Base-by-base conservation (phyloP, 2,113 vertebrate species). In the Pterocles burchelli region DNA sequence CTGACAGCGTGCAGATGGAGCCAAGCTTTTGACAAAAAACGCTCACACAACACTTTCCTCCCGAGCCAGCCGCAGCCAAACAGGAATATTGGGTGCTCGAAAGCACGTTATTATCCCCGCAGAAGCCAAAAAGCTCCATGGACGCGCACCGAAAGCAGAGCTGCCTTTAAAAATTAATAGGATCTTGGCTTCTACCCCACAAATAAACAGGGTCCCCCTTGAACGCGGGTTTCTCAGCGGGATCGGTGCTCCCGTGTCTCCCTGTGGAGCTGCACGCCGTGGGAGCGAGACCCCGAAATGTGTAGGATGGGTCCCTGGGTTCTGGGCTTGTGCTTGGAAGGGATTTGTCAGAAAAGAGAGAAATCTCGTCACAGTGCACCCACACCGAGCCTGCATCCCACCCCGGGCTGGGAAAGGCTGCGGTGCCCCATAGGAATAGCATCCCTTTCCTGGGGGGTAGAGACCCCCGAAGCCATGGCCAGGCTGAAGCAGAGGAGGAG, bases 141-240 rank as follows among this genome's bases (percentile, higher is more conserved):
- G 65, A 54, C 4, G 4, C 71, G 45, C 9, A 2, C 25, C 1
- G 7, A 72, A 13, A 2, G 41, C 45, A 38, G 46, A 62, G 41
- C 72, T 38, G 82, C 67, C 71, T 16, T 12, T 9, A 26, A 41
- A 80, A 36, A 48, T 34, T n/a, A 11, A 12, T 4, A 1, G 3
- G 7, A 6, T 15, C 71, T 46, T 6, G 54, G 81, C 54, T 29
- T 28, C n/a, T 15, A 1, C 41, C 85, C 58, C 62, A 5, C 5
- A 51, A 63, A 13, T 31, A 6, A 13, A 16, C 29, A 36, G 31
- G 28, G 22, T 49, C 10, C 43, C 13, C 1, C 70, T 11, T 0
- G 2, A 41, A 36, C 1, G 2, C 22, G 0, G 4, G 4, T 41
- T 15, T 46, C 16, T 16, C 13, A 3, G 34, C 0, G 20, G 25